These are phyloP conservation scores for Perizoma affinitatum DNA, from an alignment of 2,888 invertebrate species.

Conservation along the genomic window DNA sequence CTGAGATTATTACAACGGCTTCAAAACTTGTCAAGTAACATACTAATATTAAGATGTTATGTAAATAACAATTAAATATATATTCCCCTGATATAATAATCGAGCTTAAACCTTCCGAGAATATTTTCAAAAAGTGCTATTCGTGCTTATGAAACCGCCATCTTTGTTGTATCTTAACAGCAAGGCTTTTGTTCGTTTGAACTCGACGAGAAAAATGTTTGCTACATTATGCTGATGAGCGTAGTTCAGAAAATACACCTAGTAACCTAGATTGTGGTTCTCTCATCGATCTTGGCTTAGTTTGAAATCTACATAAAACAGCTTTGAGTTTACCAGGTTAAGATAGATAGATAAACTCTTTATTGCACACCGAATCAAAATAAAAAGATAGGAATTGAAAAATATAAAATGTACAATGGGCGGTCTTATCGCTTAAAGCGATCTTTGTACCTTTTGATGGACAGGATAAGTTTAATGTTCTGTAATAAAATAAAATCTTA, in stretches of 20 bases:
- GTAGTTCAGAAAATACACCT: neutral
- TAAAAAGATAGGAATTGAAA: too few relatives aligned
- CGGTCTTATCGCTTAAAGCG: too few relatives aligned
- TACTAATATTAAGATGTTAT: too few relatives aligned
- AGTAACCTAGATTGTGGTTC: conserved; percentile 5
- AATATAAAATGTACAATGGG: too few relatives aligned
- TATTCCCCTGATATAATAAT: neutral
- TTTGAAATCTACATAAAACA: neutral
- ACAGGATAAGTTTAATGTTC: too few relatives aligned
- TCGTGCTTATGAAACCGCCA: neutral
- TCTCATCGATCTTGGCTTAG: neutral
- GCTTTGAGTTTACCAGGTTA: neutral
- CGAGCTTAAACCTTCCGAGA: neutral
- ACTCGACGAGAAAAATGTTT: conserved; percentile 1
- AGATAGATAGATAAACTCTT: too few relatives aligned
- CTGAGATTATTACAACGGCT: too few relatives aligned
- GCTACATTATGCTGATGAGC: conserved; percentile 1
- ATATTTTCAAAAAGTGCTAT: neutral
- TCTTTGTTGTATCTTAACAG: neutral
- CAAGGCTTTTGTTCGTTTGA: neutral
- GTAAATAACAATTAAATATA: too few relatives aligned
- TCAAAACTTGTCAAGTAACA: too few relatives aligned
- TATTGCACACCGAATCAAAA: too few relatives aligned
- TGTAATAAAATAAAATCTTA: too few relatives aligned
- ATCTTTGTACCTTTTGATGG: too few relatives aligned